These are phyloP conservation scores for Trichogramma dendrolimi DNA, from an alignment of 2,888 invertebrate species.

Conservation along the genomic window DNA sequence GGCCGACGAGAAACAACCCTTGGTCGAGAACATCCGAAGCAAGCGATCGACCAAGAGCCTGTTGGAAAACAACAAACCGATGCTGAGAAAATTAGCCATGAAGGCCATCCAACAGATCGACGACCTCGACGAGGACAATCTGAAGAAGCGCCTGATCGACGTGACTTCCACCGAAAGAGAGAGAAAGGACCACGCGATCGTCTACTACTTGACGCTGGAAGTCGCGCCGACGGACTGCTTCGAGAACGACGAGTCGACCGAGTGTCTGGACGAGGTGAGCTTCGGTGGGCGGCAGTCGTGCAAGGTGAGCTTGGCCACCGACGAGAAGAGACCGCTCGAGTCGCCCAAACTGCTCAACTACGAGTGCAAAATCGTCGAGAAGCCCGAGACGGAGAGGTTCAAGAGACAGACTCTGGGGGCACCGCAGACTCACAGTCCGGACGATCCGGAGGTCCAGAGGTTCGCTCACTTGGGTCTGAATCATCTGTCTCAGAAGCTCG, in stretches of 20 bases:
- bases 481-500: constrained; percentile 35
- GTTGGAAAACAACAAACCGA: constrained; percentile 16
- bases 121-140: constrained; percentile 54
- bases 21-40: constrained; percentile 21
- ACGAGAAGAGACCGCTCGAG: constrained; percentile 40
- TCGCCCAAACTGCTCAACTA: constrained; percentile 54
- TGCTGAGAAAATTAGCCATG: constrained; percentile 50
- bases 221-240: constrained; percentile 53
- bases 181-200: constrained; percentile 43
- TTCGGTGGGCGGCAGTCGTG: constrained; percentile 53
- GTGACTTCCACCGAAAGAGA: constrained; percentile 52
- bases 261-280: constrained; percentile 31
- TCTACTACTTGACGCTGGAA: constrained; percentile 50
- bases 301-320: constrained; percentile 54
- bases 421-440: constrained; percentile 6
- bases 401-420: constrained; percentile 30
- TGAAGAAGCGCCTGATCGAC: constrained; percentile 53
- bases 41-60: constrained; percentile 16
- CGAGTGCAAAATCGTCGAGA: constrained; percentile 48
- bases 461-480: constrained; percentile 32
- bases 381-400: constrained; percentile 21
- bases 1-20: constrained; percentile 4
- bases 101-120: constrained; percentile 54
- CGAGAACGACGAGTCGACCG: constrained; percentile 32
- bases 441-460: constrained; percentile 33